A percentile compares a stretch with the other conserved stretches of the same genome.
phyloP scores from a whole-genome alignment of 2,113 vertebrate species.

The Illadopsis cleaveri region DNA sequence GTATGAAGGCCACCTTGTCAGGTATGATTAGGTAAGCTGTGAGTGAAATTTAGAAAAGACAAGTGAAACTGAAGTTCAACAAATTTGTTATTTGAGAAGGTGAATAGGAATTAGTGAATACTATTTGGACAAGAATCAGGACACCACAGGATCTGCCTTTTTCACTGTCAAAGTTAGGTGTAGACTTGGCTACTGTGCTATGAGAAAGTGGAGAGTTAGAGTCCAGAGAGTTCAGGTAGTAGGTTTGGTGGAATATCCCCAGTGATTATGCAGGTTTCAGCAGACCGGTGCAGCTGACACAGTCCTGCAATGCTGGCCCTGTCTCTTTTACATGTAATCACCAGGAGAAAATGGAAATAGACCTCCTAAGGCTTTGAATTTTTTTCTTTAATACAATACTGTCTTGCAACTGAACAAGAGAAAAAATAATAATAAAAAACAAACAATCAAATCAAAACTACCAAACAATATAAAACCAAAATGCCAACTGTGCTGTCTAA shows the following conservation, averaged over 20 bases:
- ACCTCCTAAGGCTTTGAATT: background rate
- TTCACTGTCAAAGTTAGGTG: background rate
- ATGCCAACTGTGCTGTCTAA: background rate
- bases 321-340: background rate
- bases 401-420: background rate
- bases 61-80: background rate
- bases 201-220: background rate
- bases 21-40: background rate
- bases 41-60: background rate
- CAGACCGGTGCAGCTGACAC: background rate
- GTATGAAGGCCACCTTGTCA: background rate
- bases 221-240: background rate
- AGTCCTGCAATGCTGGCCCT: background rate
- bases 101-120: background rate
- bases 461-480: background rate
- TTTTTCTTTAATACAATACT: background rate
- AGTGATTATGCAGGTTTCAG: background rate
- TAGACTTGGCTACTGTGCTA: background rate
- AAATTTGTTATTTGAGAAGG: background rate
- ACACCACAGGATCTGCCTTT: background rate
- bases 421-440: background rate
- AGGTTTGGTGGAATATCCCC: background rate
- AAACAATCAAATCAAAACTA: background rate
- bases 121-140: background rate
- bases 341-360: background rate